Evolutionary conservation across 2,888 invertebrate genomes (phyloP).

Genomic region (Epicampocera succincta): DNA sequence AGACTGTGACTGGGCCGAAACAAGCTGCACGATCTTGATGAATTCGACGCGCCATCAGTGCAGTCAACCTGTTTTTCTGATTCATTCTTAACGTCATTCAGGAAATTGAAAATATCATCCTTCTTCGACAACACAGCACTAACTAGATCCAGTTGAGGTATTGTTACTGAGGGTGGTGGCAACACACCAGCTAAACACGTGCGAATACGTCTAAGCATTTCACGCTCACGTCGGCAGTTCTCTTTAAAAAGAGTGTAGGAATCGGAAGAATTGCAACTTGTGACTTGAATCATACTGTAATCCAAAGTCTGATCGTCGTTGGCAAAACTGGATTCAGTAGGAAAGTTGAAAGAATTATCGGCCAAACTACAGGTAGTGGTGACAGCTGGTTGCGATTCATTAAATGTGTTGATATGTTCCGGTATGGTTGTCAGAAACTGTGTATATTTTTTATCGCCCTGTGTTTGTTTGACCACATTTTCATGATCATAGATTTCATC

Average conservation of each 20-base stretch:
- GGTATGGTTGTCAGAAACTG: slow-evolving; percentile 16
- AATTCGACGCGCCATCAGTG: neutral
- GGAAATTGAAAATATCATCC: slow-evolving; percentile 81
- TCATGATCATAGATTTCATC: slow-evolving; percentile 24
- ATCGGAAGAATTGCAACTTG: slow-evolving; percentile 57
- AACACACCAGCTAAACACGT: slow-evolving; percentile 86
- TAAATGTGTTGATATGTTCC: slow-evolving; percentile 36
- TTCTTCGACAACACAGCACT: slow-evolving; percentile 86
- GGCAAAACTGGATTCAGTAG: slow-evolving; percentile 76
- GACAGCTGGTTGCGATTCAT: slow-evolving; percentile 29
- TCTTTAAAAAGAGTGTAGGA: slow-evolving; percentile 72
- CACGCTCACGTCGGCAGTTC: slow-evolving; percentile 77
- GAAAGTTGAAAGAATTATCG: slow-evolving; percentile 73
- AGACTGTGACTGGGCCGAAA: slow-evolving; percentile 78
- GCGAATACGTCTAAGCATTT: slow-evolving; percentile 81
- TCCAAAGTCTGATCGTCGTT: slow-evolving; percentile 74
- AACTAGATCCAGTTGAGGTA: slow-evolving; percentile 85
- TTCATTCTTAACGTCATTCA: slow-evolving; percentile 54
- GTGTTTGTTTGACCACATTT: slow-evolving; percentile 11
- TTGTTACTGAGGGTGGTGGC: slow-evolving; percentile 89
- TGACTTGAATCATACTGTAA: slow-evolving; percentile 69
- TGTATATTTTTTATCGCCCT: slow-evolving; percentile 16
- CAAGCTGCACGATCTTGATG: slow-evolving; percentile 67
- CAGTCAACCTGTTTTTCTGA: neutral
- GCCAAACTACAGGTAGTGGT: slow-evolving; percentile 32